Evolutionary conservation across 2,113 vertebrate species (phyloP), one percentile per base, ranked within the genome.

Genomic region (Calidris pugnax): DNA sequence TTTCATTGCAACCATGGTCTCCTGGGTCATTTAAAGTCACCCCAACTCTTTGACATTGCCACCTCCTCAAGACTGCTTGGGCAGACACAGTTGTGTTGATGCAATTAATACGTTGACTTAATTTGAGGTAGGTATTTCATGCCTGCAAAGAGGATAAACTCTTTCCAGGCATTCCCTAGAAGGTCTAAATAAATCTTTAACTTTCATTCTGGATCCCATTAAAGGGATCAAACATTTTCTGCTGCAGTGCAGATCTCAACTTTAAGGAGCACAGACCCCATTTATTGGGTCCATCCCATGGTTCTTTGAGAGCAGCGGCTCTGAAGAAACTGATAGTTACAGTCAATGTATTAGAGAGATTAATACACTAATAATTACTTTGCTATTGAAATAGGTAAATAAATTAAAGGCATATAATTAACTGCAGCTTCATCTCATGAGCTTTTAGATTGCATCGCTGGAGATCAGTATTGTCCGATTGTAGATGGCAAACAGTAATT

Each of bases 361-460:
- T 24, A 81, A 92, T 64, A 79, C 7, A 59, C 47, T 67, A 95
- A 90, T 97, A 95, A 97, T 97, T 96, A 96, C 93, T 93, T 97
- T 97, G 95, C 86, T 96, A 64, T 93, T 96, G 90, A 90, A 96
- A 97, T 79, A 97, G 95, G 92, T 96, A 97, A 97, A 97, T 96
- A 98, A 95, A 83, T 91, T 96, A 79, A 89, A 96, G 74, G 79
- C 93, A 95, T 90, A 80, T 95, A 91, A 89, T 88, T 95, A 97
- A 63, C 77, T 86, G 57, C 76, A 90, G 81, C 55, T 97, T 78
- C 93, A 88, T 91, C 56, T 91, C 78, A 87, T 19, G 85, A 93
- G 91, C 83, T 95, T 98, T 94, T 86, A 94, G 94, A 93, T 86
- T 82, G 89, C 88, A 96, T 94, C 14, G 21, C 64, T 81, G 90